phyloP scores from a whole-genome alignment of 2,888 invertebrate species.

The Syrphus vitripennis region DNA sequence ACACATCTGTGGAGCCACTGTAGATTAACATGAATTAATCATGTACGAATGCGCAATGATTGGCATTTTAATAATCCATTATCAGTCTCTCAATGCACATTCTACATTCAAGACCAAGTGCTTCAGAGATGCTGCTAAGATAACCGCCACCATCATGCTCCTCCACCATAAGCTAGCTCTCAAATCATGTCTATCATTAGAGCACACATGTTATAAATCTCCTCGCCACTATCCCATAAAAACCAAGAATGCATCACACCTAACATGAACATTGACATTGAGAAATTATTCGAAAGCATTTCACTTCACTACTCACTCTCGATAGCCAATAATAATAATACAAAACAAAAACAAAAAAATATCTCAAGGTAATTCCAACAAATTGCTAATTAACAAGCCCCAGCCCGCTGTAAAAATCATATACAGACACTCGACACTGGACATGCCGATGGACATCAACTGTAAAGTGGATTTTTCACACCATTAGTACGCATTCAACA shows the following conservation, averaged over 20 bases:
- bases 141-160: not conserved
- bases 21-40: conserved; percentile 26
- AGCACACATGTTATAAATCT: conserved; percentile 15
- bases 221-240: not conserved
- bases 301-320: conserved; percentile 37
- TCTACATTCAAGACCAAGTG: not conserved
- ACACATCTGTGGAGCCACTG: not conserved
- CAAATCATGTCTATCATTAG: conserved; percentile 23
- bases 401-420: conserved; percentile 12
- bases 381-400: conserved; percentile 44
- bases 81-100: conserved; percentile 25
- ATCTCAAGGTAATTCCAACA: conserved; percentile 52
- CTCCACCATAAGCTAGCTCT: not conserved
- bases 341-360: too few relatives aligned
- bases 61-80: conserved; percentile 43
- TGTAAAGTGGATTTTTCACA: conserved; percentile 52
- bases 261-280: conserved; percentile 57
- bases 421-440: not conserved
- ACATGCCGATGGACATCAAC: conserved; percentile 22
- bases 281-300: conserved; percentile 50
- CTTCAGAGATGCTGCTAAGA: not conserved
- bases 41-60: conserved; percentile 23
- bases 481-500: conserved; percentile 55
- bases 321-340: too few relatives aligned
- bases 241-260: conserved; percentile 15